Conservation (phyloP, 2,113 vertebrate species). For the Melierax canorus region DNA sequence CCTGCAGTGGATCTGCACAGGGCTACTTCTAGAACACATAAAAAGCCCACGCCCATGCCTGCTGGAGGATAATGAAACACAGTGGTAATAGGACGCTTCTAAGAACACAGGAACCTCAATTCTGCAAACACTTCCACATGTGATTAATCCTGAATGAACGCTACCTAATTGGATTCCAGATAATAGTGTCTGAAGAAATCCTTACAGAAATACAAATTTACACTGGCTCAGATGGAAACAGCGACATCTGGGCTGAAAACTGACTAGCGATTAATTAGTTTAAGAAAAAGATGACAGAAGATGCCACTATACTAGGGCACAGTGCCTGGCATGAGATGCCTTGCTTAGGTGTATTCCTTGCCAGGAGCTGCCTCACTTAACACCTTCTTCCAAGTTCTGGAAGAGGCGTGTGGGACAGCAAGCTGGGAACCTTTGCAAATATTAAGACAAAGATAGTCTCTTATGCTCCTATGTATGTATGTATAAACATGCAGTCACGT, state of each 20-base stretch:
- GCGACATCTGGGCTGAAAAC: conserved; percentile 20
- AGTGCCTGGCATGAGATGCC: background rate
- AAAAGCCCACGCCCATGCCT: background rate
- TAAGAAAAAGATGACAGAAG: background rate
- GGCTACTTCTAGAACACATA: background rate
- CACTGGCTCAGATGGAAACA: background rate
- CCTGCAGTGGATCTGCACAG: background rate
- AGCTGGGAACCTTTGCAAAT: background rate
- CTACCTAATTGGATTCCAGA: conserved; percentile 9
- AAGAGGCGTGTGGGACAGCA: background rate
- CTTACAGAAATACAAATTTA: conserved; percentile 35
- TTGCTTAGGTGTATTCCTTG: background rate
- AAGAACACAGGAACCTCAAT: background rate
- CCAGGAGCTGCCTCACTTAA: background rate
- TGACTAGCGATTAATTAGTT: background rate
- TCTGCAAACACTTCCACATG: background rate
- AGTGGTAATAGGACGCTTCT: background rate
- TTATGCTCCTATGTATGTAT: background rate
- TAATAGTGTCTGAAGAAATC: conserved; percentile 5
- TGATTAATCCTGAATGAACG: background rate
- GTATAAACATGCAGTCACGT: background rate
- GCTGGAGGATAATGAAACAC: background rate
- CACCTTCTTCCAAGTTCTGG: background rate
- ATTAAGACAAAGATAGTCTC: background rate
- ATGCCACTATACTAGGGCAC: background rate